Evolutionary conservation across 2,113 vertebrate species (phyloP).

Genomic region (Blennius ocellaris): DNA sequence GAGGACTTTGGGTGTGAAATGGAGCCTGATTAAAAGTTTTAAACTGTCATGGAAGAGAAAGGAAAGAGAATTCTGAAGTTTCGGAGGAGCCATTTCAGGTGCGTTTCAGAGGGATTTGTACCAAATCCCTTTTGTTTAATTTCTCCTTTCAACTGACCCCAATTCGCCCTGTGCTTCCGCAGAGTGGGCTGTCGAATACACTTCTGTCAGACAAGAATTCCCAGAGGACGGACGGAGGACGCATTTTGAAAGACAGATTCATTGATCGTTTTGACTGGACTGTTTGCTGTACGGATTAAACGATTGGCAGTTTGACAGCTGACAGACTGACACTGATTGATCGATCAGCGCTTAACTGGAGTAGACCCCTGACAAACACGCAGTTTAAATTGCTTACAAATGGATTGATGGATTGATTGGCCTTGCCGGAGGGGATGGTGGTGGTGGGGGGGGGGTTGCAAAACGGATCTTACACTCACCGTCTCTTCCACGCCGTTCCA

Average conservation of each 20-base stretch:
- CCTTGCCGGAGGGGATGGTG: not conserved
- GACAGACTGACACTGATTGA: constrained; percentile 72
- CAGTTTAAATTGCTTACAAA: constrained; percentile 56
- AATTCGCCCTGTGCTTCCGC: constrained; percentile 6
- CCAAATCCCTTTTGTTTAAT: not conserved
- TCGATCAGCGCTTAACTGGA: constrained; percentile 67
- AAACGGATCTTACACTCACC: constrained; percentile 80
- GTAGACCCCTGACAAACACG: constrained; percentile 61
- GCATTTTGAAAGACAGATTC: constrained; percentile 52
- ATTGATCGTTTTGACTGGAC: constrained; percentile 64
- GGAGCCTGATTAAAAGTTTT: constrained; percentile 77
- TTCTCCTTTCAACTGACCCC: constrained; percentile 11
- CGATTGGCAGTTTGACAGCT: constrained; percentile 65
- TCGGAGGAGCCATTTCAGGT: not conserved
- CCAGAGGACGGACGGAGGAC: constrained; percentile 26
- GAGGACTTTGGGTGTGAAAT: constrained; percentile 44
- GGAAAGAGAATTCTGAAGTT: constrained; percentile 25
- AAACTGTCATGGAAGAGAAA: constrained; percentile 62
- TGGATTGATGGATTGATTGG: constrained; percentile 58
- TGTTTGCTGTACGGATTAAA: constrained; percentile 67
- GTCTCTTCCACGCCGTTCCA: constrained; percentile 89
- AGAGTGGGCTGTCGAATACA: constrained; percentile 22
- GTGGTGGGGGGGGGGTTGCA: constrained; percentile 1
- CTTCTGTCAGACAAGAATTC: constrained; percentile 48
- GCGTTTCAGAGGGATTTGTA: not conserved